Evolutionary conservation across 2,113 vertebrate genomes (phyloP).

Genomic region (Beaufortia kweichowensis): DNA sequence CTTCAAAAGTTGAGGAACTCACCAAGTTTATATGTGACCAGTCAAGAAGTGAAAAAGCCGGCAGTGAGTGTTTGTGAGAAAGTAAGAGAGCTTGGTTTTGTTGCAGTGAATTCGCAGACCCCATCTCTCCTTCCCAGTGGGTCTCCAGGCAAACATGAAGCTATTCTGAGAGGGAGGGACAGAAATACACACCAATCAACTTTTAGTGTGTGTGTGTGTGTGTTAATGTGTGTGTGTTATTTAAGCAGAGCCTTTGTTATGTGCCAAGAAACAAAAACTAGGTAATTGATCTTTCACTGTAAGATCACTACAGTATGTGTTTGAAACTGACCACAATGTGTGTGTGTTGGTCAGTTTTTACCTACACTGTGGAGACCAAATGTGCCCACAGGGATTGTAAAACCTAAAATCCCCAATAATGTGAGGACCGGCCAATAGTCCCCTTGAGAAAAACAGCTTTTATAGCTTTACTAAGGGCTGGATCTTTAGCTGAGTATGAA

Average conservation of each 20-base stretch:
- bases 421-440: neutral
- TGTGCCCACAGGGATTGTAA: no score
- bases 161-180: conserved; percentile 69
- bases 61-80: neutral
- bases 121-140: conserved; percentile 11
- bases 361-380: no score
- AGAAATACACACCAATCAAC: conserved; percentile 68
- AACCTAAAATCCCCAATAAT: no score
- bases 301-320: neutral
- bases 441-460: neutral
- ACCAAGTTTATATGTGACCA: conserved; percentile 18
- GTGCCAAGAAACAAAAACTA: conserved; percentile 8
- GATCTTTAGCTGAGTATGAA: no score
- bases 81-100: conserved; percentile 43
- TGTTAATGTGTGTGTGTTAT: conserved; percentile 25
- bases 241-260: neutral
- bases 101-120: conserved; percentile 31
- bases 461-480: no score
- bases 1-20: conserved; percentile 9
- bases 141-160: conserved; percentile 66
- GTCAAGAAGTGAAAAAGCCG: conserved; percentile 9
- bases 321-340: neutral
- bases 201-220: conserved; percentile 39
- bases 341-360: no score
- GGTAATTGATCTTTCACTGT: neutral